Conservation (phyloP, 37 sponge, comb jelly and placozoan species). For the Dysidea cf. avara region DNA sequence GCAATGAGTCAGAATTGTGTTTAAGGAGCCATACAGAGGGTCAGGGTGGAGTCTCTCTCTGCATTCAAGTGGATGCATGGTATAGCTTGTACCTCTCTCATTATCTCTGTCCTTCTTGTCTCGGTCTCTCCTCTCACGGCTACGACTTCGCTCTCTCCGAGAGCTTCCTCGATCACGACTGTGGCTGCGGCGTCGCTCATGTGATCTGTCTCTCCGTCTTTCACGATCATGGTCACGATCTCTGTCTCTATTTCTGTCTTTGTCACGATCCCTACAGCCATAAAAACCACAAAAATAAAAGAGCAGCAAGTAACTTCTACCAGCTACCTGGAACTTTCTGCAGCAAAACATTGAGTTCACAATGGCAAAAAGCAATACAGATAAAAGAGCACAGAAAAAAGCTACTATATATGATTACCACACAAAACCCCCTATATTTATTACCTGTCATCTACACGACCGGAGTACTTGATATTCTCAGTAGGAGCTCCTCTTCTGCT, state of each 20-base stretch:
- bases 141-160: constrained; percentile 24
- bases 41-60: too few relatives aligned
- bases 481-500: constrained; percentile 85
- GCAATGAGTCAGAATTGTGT: too few relatives aligned
- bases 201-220: constrained; percentile 19
- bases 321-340: too few relatives aligned
- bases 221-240: constrained; percentile 41
- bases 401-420: not conserved
- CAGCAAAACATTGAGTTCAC: too few relatives aligned
- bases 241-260: constrained; percentile 31
- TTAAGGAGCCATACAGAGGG: too few relatives aligned
- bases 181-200: not conserved
- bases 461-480: constrained; percentile 90
- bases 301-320: too few relatives aligned
- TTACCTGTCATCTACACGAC: constrained; percentile 92
- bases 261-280: constrained; percentile 29
- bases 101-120: constrained; percentile 20
- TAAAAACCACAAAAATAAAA: too few relatives aligned
- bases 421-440: not conserved
- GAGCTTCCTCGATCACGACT: constrained; percentile 23
- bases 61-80: not conserved
- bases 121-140: constrained; percentile 23
- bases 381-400: not conserved
- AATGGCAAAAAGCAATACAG: too few relatives aligned
- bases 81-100: constrained; percentile 1